A percentile compares a stretch with the other conserved stretches of the same genome.
phyloP scores from a whole-genome alignment of 2,888 invertebrate genomes.

The Incurvaria masculella region DNA sequence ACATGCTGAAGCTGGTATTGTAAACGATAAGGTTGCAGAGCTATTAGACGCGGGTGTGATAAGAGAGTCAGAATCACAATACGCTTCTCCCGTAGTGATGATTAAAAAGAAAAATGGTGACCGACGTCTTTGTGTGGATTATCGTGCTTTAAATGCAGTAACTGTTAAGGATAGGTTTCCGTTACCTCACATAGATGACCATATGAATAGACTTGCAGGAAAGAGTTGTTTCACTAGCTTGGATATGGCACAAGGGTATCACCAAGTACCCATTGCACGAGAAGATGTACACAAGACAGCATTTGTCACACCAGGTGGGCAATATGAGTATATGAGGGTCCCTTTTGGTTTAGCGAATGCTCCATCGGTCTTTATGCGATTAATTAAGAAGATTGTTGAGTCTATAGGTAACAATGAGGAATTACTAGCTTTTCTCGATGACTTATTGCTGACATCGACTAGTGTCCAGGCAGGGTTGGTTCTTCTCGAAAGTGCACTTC shows the following conservation, averaged over 20 bases:
- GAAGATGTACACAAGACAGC: slow-evolving; percentile 16
- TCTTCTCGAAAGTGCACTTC: slow-evolving; percentile 10
- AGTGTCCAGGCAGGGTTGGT: slow-evolving; percentile 9
- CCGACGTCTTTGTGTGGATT: no score
- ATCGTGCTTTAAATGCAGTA: slow-evolving; percentile 5
- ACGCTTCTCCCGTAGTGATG: no score
- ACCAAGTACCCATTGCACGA: neutral
- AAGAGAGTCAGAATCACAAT: no score
- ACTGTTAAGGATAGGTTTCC: slow-evolving; percentile 19
- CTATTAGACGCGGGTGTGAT: no score
- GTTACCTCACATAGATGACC: slow-evolving; percentile 18
- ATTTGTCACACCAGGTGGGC: slow-evolving; percentile 17
- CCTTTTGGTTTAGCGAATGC: slow-evolving; percentile 19
- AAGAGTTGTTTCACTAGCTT: no score
- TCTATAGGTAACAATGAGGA: slow-evolving; percentile 3
- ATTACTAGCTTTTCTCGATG: slow-evolving; percentile 12
- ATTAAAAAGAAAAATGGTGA: no score
- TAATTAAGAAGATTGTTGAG: slow-evolving; percentile 10
- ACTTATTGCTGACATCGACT: slow-evolving; percentile 12
- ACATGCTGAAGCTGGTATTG: no score
- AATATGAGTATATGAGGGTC: slow-evolving; percentile 16
- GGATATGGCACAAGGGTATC: no score
- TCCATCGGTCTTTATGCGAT: slow-evolving; percentile 7
- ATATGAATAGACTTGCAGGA: no score
- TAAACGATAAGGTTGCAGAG: no score